Base-by-base conservation (phyloP, 2,797 vertebrate genomes). In the Rhinatrema bivittatum region DNA sequence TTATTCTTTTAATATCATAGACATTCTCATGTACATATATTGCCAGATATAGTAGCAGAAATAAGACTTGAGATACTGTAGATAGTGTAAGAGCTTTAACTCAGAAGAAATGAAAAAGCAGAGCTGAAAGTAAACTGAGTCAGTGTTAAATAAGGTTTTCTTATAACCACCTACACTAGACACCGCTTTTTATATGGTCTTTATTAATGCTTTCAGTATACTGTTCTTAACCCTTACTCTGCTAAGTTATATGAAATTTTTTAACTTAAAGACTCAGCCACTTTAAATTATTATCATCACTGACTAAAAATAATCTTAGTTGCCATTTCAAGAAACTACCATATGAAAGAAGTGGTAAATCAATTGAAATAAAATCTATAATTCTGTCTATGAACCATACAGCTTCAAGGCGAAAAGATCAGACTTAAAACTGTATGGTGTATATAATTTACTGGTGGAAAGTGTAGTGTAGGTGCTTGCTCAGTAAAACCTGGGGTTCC, bases 1-100 rank as follows among this genome's bases (percentile, higher is more conserved):
- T 64, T 73, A 63, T 65, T 66, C 60, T 60, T 72, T 73, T 61
- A 65, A 63, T 74, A 73, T 53, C 37, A 6, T 26, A 41, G 62
- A 16, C 39, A 39, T 42, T 25, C 54, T 45, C 10, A 2, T 60
- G 57, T 62, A 28, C 61, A 24, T 72, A 56, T 7, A 7, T 66
- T 37, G 67, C 13, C 62, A 62, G 56, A 11, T 13, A 59, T 19
- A 29, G 46, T 42, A 12, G 31, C 30, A 60, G 19, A 66, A 16
- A 36, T 46, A 54, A 64, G 55, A 49, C 50, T 50, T 23, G 47
- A 59, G 59, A 37, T 6, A 39, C n/a, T n/a, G n/a, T n/a, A n/a
- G 46, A 15, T 6, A 43, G 5, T 27, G 35, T 6, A 5, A 34
- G 37, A 51, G 63, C 60, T 60, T 34, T 29, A 56, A 4, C 39